Conservation (phyloP, 2,888 invertebrate genomes). For the Amorpha juglandis region DNA sequence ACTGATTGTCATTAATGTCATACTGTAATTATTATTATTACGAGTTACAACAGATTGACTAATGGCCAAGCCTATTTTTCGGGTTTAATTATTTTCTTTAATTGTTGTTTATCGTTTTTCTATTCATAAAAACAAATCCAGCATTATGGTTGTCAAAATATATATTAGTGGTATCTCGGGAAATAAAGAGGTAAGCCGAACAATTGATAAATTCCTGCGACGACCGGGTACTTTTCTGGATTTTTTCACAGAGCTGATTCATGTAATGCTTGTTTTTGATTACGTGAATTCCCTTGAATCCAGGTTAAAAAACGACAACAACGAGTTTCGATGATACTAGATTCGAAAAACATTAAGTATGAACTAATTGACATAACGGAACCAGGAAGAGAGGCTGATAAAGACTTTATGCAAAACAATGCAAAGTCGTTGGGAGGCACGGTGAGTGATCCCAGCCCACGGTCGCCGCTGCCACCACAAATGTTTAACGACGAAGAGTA, state of each 20-base stretch:
- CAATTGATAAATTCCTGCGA: slow-evolving; percentile 71
- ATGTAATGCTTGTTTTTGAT: slow-evolving; percentile 67
- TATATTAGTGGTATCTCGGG: slow-evolving; percentile 97
- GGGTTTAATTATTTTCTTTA: slow-evolving; percentile 60
- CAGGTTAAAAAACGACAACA: slow-evolving; percentile 98
- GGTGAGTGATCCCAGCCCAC: slow-evolving; percentile 88
- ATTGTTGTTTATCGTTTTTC: slow-evolving; percentile 60
- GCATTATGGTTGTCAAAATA: slow-evolving; percentile 93
- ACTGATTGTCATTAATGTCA: slow-evolving; percentile 49
- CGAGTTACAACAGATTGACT: slow-evolving; percentile 59
- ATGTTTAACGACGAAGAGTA: slow-evolving; percentile 96
- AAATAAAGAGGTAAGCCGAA: slow-evolving; percentile 93
- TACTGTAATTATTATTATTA: slow-evolving; percentile 65
- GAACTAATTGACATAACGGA: slow-evolving; percentile 97
- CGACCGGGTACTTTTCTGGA: slow-evolving; percentile 67
- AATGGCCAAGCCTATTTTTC: slow-evolving; percentile 83
- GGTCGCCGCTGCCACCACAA: slow-evolving; percentile 95
- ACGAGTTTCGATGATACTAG: slow-evolving; percentile 95
- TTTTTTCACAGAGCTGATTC: slow-evolving; percentile 70
- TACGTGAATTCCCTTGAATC: slow-evolving; percentile 66
- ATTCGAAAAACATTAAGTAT: slow-evolving; percentile 95
- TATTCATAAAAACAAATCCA: slow-evolving; percentile 53
- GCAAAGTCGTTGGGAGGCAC: slow-evolving; percentile 90
- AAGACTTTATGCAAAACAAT: slow-evolving; percentile 96
- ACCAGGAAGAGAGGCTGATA: slow-evolving; percentile 93